Conservation (phyloP, 2,797 vertebrate genomes). For the Propithecus perrieri region DNA sequence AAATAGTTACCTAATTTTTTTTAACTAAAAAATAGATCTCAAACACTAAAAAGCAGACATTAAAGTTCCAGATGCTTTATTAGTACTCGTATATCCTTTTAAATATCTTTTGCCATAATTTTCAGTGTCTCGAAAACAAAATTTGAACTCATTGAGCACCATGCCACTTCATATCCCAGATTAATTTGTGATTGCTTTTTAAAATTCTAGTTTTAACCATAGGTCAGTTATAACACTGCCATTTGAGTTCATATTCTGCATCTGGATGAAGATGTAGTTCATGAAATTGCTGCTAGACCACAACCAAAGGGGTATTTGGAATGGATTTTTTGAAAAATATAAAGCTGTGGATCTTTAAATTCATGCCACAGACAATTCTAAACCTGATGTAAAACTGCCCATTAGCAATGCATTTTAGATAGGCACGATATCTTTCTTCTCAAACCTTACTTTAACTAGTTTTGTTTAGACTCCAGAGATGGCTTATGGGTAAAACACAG, state of each 20-base stretch:
- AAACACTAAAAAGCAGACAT: conserved; percentile 26
- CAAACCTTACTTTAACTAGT: not conserved
- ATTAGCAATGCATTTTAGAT: not conserved
- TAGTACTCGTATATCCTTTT: not conserved
- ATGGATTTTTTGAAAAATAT: not conserved
- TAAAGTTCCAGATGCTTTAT: conserved; percentile 3
- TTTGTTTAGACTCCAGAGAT: not conserved
- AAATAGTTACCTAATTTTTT: conserved; percentile 31
- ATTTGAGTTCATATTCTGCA: not conserved
- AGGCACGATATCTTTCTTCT: not conserved
- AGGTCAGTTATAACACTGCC: not conserved
- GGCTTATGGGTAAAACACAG: not conserved
- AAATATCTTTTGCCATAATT: not conserved
- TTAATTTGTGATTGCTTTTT: not conserved
- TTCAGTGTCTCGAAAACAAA: not conserved
- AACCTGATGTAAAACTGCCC: not conserved
- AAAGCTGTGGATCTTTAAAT: not conserved
- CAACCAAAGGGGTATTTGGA: not conserved
- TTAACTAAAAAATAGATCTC: conserved; percentile 26
- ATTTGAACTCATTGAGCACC: not conserved
- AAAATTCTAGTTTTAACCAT: conserved; percentile 9
- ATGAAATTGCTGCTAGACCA: not conserved
- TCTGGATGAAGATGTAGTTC: not conserved
- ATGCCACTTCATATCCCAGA: not conserved
- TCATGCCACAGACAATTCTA: not conserved